Conservation (phyloP, 2,888 invertebrate genomes). For the Xestia xanthographa region DNA sequence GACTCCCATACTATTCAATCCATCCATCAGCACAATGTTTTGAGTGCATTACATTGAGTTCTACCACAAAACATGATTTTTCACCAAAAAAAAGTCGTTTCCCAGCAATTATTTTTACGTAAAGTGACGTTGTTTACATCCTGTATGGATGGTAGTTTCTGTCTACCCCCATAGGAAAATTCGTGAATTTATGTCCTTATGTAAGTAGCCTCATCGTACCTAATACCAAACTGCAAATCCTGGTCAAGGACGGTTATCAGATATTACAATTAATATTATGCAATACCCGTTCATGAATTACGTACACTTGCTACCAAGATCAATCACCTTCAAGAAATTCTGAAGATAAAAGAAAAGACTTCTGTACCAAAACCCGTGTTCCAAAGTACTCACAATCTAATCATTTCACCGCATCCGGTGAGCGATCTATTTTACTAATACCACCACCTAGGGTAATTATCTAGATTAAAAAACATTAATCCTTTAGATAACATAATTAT, state of each 20-base stretch:
- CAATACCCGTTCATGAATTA: not conserved
- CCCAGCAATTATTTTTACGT: too few relatives aligned
- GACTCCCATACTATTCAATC: too few relatives aligned
- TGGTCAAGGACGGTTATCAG: not conserved
- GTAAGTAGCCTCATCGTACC: not conserved
- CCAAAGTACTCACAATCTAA: conserved; percentile 20
- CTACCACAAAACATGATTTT: too few relatives aligned
- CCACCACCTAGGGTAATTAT: conserved; percentile 8
- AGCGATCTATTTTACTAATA: conserved; percentile 8
- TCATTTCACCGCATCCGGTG: not conserved
- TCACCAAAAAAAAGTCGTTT: too few relatives aligned
- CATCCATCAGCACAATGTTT: too few relatives aligned
- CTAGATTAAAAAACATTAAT: conserved; percentile 45
- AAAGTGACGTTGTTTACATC: too few relatives aligned
- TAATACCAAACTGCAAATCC: too few relatives aligned
- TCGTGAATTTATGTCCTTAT: not conserved
- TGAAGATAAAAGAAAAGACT: conserved; percentile 1
- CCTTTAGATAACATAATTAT: conserved; percentile 15
- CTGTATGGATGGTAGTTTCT: too few relatives aligned
- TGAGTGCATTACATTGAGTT: too few relatives aligned
- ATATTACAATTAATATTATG: not conserved
- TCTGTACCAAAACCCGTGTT: not conserved
- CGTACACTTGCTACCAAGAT: not conserved
- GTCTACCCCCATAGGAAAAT: not conserved
- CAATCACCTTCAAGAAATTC: conserved; percentile 3